Base-by-base conservation (phyloP, 2,797 vertebrate genomes). In the Xenentodon cancila region DNA sequence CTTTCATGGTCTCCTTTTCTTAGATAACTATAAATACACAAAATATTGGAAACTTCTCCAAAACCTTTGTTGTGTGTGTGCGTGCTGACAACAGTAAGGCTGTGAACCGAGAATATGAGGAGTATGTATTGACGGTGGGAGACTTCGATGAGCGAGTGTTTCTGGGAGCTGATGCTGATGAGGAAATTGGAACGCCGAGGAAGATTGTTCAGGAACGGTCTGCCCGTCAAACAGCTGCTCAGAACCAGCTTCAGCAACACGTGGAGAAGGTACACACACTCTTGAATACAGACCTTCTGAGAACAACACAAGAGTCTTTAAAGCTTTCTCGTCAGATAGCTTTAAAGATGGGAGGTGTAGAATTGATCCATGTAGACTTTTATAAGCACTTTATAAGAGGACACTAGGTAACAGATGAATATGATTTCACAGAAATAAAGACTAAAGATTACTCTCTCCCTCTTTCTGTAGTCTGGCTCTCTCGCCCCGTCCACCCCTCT, bases 111-210 rank as follows among this genome's bases (percentile, higher is more conserved):
- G 96, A 98, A 82, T 99, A 99, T 20, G 98, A 99, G 81, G 97
- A 99, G 71, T 99, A 96, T 0, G 98, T 99, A 70, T 80, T 99
- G 84, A 98, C 97, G 0, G 94, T 96, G 74, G 98, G 98, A 27
- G 98, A 99, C 73, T 99, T 99, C n/a, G 98, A 99, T 0, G 98
- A 99, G 84, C 92, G 97, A 2, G 94, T 99, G 69, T 99, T 99
- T 91, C 89, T 99, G 54, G 98, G 93, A 58, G 96, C 95, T 9
- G 97, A 98, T 50, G 97, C 98, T 0, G 96, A 98, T 27, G 97
- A 98, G 71, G 97, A 99, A 84, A 99, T 99, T 3, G 98, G 97
- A 57, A 98, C 96, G 0, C 97, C 96, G 7, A 93, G 85, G 47
- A 98, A 97, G 66, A 77, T 90, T 5, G 25, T 89, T 21, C 62